Percentiles rank a stretch among this genome's conserved stretches.
Conservation (phyloP, 2,888 invertebrate species). For the Limnephilus lunatus region DNA sequence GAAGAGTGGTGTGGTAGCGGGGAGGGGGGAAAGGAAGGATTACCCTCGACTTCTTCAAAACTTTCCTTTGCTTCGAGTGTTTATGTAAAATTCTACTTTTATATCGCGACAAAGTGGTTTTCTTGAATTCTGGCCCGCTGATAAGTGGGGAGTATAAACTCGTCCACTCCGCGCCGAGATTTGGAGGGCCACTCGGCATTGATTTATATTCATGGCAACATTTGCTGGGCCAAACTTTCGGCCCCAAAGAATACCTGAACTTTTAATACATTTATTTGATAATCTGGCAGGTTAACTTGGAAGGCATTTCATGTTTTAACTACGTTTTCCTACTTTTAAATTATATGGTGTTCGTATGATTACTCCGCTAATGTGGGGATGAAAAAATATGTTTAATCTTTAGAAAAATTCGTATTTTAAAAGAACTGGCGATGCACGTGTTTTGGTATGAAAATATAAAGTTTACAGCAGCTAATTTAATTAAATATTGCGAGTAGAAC, state of each 20-base stretch:
- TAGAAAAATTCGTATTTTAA: not conserved
- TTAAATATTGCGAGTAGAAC: too few relatives aligned
- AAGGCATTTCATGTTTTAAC: constrained; percentile 15
- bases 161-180: constrained; percentile 25
- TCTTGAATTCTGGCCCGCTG: constrained; percentile 56
- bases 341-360: not conserved
- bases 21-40: constrained; percentile 39
- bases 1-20: not conserved
- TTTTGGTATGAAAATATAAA: too few relatives aligned
- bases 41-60: constrained; percentile 52
- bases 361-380: not conserved
- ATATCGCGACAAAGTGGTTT: constrained; percentile 62
- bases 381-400: not conserved
- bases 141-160: constrained; percentile 53
- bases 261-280: constrained; percentile 50
- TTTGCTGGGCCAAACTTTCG: constrained; percentile 48
- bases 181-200: constrained; percentile 48
- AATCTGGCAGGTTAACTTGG: constrained; percentile 39
- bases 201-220: constrained; percentile 58
- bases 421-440: not conserved
- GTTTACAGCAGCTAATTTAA: too few relatives aligned
- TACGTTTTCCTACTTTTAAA: constrained; percentile 26
- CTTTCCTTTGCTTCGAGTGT: constrained; percentile 59
- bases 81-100: constrained; percentile 65
- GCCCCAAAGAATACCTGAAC: constrained; percentile 53